Evolutionary conservation across 2,113 vertebrate species (phyloP), one percentile per base, ranked within the genome.

Genomic region (Pavo muticus): DNA sequence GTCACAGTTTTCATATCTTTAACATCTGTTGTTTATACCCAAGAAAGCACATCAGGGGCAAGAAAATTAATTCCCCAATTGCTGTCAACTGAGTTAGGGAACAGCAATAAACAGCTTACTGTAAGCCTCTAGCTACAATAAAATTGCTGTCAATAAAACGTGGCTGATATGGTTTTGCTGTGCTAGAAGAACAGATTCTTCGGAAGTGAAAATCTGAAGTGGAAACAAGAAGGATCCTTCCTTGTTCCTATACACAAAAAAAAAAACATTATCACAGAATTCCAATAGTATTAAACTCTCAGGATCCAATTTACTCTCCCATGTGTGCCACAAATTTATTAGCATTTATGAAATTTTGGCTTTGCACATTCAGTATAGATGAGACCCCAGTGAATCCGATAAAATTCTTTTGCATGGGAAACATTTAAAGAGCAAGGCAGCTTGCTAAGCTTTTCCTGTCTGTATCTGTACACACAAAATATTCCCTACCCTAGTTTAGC

Each of bases 51-150:
- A 98, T 97, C 97, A 96, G 98, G 98, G 98, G 97, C 95, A 97
- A 97, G 97, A 97, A 98, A 98, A 98, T 98, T 98, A 98, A 99
- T 99, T 98, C 97, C 97, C 98, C 97, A 97, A 98, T 98, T 98
- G 97, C 98, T 98, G 97, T 98, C 97, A 98, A 98, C 97, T 16
- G 87, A 95, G 97, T 98, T 98, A 97, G 96, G 97, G 97, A 98
- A 97, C 95, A 97, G 97, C 96, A 98, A 98, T 98, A 98, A 98
- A 97, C 97, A 97, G 97, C 97, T 98, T 98, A 98, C 97, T 97
- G 96, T 97, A 97, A 98, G 98, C 98, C 97, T 98, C 97, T 90
- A 97, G 98, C 97, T 98, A 95, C 97, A 98, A 98, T 98, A 97
- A 98, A 98, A 97, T 56, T 91, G 91, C 94, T 98, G 97, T 97